phyloP scores from a whole-genome alignment of 2,888 invertebrate species.

The Patella caerulea region DNA sequence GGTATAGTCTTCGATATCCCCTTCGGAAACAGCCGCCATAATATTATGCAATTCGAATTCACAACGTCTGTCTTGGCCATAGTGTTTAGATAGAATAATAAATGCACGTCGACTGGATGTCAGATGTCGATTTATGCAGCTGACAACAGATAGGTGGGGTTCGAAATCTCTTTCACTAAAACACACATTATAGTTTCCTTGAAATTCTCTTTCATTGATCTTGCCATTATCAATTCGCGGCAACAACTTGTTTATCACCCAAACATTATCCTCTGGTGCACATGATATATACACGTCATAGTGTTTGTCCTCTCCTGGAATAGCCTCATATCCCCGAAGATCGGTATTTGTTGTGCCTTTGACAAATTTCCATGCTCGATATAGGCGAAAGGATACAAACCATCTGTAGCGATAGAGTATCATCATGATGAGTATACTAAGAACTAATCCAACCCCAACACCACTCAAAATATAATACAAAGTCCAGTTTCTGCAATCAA shows the following conservation, averaged over 20 bases:
- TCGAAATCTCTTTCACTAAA: conserved; percentile 38
- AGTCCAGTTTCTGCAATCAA: conserved; percentile 45
- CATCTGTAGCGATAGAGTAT: conserved; percentile 30
- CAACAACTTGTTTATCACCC: conserved; percentile 46
- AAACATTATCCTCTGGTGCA: conserved; percentile 42
- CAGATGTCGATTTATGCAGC: conserved; percentile 42
- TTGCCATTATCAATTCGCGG: conserved; percentile 43
- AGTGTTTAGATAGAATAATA: conserved; percentile 43
- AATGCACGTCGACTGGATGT: conserved; percentile 38
- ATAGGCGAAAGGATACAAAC: conserved; percentile 26
- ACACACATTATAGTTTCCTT: conserved; percentile 45
- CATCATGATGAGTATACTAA: conserved; percentile 25
- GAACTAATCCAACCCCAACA: conserved; percentile 26
- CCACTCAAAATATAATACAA: conserved; percentile 39
- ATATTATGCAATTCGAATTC: conserved; percentile 41
- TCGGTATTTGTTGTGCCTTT: background rate
- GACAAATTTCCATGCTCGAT: conserved; percentile 10
- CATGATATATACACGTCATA: conserved; percentile 47
- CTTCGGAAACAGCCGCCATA: conserved; percentile 25
- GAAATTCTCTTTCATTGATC: conserved; percentile 30
- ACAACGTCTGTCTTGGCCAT: conserved; percentile 34
- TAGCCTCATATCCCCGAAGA: conserved; percentile 21
- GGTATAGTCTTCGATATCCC: conserved; percentile 36
- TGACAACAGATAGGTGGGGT: conserved; percentile 29
- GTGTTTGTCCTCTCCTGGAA: conserved; percentile 28